Evolutionary conservation across 2,113 vertebrate genomes (phyloP), one percentile per base, ranked within the genome.

Genomic region (Misgurnus anguillicaudatus): DNA sequence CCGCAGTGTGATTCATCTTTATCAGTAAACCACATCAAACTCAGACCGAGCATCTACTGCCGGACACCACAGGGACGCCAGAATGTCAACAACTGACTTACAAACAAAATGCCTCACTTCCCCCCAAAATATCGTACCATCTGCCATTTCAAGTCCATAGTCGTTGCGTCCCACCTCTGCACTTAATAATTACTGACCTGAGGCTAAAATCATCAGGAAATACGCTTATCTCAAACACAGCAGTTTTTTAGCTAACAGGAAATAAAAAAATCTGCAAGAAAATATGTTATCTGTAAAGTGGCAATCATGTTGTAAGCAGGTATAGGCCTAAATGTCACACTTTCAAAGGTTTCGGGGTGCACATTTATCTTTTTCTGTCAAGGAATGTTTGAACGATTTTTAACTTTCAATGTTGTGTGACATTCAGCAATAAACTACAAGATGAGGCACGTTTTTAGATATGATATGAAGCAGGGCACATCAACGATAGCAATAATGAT

Each of bases 11-110:
- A 81, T 79, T 81, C 66, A 81, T 83, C 72, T 77, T 74, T 77
- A 81, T 85, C 82, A 79, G 79, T 53, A 13, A 63, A 48, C 71
- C 62, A 38, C 66, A 62, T 76, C 66, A 79, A 72, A 78, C 77
- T 70, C 79, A 78, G 17, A 62, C 62, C 62, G 42, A 58, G 61
- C 63, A 53, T 55, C 67, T 61, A 65, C 47, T 14, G 70, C 7
- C 69, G 66, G n/a, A 17, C 38, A 60, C 45, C 70, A 65, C 61
- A 84, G 69, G 75, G 70, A 84, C 47, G 24, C 63, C 48, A 58
- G 71, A 81, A 81, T 68, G 79, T 84, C 76, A 79, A 81, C 70
- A 79, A 67, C 16, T 72, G 75, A 47, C 82, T 78, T 60, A 68
- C 79, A 69, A 80, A 79, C 70, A 60, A 69, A 78, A 81, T 16